Evolutionary conservation across 1,140 invertebrate genomes (phyloP), one percentile per base, ranked within the genome.

Genomic region (Drosophila gunungcola): DNA sequence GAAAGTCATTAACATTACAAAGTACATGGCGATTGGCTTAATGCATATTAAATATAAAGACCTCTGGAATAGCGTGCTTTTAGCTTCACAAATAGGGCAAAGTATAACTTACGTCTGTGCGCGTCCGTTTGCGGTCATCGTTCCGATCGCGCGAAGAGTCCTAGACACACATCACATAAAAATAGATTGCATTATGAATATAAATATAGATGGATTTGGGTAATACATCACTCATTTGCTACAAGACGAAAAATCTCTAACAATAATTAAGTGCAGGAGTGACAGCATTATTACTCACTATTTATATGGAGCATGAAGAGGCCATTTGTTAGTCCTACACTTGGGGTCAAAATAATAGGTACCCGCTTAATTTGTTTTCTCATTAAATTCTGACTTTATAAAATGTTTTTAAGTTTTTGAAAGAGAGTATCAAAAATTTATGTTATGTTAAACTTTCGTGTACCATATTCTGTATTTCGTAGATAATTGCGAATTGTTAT

Each of bases 101-200:
- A 62, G 52, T 67, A 43, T 53, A 73, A 91, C 90, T 92, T 91
- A 92, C 91, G 68, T 92, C 91, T 84, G 79, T 65, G 34, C 91
- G 84, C 5, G 81, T 78, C 39, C 90, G 81, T 56, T 92, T 91
- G 27, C 81, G 78, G 43, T 92, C 91, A 78, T 90, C 81, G 29
- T 39, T 78, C 21, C 91, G 86, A 70, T 92, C 91, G 13, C 91
- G 81, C 4, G 90, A 86, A 2, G 81, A 70, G 57, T 91, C 91
- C 91, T 92, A 46, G 39, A 56, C 5, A 45, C 21, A 36, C 43
- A 75, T 43, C n/a, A 56, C 16, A 73, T 41, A 27, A 54, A 65
- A 53, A 56, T 46, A 67, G 48, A 52, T 52, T 45, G 12, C 41
- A 16, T 68, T 65, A 65, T 53, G 29, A 52, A 36, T 51, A 21